Base-by-base conservation (phyloP, 2,888 invertebrate species). In the Heliconius aoede region DNA sequence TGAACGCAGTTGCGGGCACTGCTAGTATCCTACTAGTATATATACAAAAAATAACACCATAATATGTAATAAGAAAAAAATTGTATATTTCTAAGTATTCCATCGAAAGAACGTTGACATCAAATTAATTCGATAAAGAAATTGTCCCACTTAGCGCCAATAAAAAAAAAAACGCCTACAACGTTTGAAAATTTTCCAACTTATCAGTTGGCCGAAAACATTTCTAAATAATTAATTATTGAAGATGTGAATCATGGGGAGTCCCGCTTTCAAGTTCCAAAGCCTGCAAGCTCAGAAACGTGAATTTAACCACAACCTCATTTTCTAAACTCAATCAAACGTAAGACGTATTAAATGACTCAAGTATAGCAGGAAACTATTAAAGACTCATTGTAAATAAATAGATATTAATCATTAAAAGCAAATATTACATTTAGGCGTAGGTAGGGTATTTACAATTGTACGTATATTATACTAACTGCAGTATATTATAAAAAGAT, bases 201-300 rank as follows among this genome's bases (percentile, higher is more conserved):
- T n/a, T 26, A 64, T 32, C 26, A 36, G 32, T 18, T 68, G 46
- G n/a, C 30, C 40, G 46, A 28, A 74, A 61, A 15, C 30, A 26
- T 74, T 73, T 72, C 61, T 40, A 69, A 40, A 51, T 71, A 72
- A 60, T 61, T 67, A 61, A 61, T n/a, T 55, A 55, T 3, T 73
- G 62, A 51, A n/a, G 15, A 7, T 24, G 64, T 79, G 78, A 78
- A 60, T 79, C 78, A 79, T 55, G 32, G 78, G 79, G 62, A 79
- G 72, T 55, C 62, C 79, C 79, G 62, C 68, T 76, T 78, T 74
- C 76, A 76, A 73, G 24, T 36, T 58, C 26, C 26, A 32, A 61
- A 72, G 36, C 26, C 36, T 21, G 58, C 5, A 72, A 72, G 36
- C 60, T 40, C 18, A 72, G 21, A 61, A 26, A 64, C 71, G 74